Base-by-base conservation (phyloP, 1,140 invertebrate species). In the Drosophila albomicans region DNA sequence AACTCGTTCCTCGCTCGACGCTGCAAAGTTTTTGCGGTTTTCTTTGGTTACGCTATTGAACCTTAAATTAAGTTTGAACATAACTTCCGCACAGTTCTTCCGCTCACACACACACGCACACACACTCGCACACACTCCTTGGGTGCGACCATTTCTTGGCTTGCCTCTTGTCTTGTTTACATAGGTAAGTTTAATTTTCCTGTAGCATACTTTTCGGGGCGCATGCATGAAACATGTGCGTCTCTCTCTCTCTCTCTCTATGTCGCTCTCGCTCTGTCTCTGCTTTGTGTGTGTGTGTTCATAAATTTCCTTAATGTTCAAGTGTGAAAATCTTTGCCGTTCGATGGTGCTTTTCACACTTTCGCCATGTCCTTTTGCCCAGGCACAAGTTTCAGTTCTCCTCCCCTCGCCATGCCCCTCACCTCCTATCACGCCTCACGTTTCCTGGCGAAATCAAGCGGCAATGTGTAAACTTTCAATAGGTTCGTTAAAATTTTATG, bases 1-100 rank as follows among this genome's bases (percentile, higher is more conserved):
- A 90, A 89, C 87, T 90, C 70, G 35, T 45, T 54, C 30, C 35
- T 75, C 79, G 75, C 49, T 51, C 13, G 25, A 35, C n/a, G 52
- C 30, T 11, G 16, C 72, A 89, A 89, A 89, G 86, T 89, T 88
- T 79, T 81, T 91, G 88, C 76, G 88, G 84, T 84, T 91, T 91
- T 91, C 88, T 91, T 87, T 91, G 82, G 84, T 91, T 91, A 78
- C 85, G 87, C 78, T 91, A 91, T 91, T 91, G 90, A 91, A 91
- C 90, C 90, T 88, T 91, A 91, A 91, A 91, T 91, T 91, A 91
- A 91, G 90, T 91, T 91, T 91, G 90, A 91, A 91, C 90, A 88
- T 91, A 91, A 91, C 86, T 90, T 86, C 66, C 78, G 79, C 70
- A 69, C 62, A 51, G 35, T 35, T 72, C 75, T 64, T 76, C 66